phyloP scores from a whole-genome alignment of 2,113 vertebrate genomes.

The Parotia lawesii region DNA sequence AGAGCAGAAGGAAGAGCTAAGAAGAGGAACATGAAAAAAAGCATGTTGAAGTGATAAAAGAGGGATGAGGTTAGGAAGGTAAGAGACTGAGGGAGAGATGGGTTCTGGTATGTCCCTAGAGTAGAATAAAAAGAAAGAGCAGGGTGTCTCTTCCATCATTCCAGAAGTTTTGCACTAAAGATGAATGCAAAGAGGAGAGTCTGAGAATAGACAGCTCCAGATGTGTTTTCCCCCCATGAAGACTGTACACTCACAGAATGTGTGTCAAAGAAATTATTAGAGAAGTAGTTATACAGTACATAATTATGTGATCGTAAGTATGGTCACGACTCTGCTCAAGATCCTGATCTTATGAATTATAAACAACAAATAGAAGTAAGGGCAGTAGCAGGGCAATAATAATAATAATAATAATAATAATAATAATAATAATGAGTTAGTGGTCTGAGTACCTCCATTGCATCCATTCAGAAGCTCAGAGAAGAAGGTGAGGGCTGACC shows the following conservation, averaged over 20 bases:
- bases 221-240: background rate
- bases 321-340: background rate
- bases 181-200: background rate
- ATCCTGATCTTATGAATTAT: background rate
- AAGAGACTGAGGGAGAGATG: background rate
- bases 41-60: background rate
- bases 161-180: background rate
- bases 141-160: background rate
- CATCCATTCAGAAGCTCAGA: background rate
- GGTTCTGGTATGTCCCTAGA: rapidly evolving
- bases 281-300: background rate
- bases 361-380: background rate
- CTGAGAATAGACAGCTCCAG: background rate
- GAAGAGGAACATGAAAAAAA: background rate
- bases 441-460: background rate
- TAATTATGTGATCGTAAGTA: background rate
- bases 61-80: background rate
- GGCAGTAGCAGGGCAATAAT: background rate
- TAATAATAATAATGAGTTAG: background rate
- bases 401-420: background rate
- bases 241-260: background rate
- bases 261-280: background rate
- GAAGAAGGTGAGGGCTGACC: background rate
- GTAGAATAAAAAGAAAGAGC: background rate
- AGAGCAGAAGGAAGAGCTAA: background rate